A percentile compares a stretch with the other conserved stretches of the same genome.
Evolutionary conservation across 2,888 invertebrate genomes (phyloP).

Genomic region (Brenthis ino): DNA sequence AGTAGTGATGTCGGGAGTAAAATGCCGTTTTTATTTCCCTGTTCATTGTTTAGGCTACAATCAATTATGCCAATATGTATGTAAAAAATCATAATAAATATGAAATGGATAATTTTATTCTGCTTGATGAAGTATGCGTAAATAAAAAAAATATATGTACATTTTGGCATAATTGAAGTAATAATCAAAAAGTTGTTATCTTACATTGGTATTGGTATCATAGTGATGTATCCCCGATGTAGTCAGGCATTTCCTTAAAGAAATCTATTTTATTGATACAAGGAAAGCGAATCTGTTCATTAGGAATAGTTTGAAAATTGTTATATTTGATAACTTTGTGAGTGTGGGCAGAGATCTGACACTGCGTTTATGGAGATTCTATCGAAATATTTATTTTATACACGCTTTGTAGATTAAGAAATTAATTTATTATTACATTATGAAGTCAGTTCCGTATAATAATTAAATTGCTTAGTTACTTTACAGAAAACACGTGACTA

Average conservation of each 20-base stretch:
- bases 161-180: constrained; percentile 11
- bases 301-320: constrained; percentile 21
- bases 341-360: constrained; percentile 12
- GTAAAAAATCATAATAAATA: not conserved
- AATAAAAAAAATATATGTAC: not conserved
- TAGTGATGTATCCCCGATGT: constrained; percentile 1
- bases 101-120: not conserved
- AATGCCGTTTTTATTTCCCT: not conserved
- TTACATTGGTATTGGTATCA: not conserved
- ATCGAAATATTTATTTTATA: not conserved
- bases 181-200: not conserved
- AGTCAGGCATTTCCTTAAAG: constrained; percentile 16
- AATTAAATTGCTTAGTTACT: not conserved
- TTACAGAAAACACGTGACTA: no score
- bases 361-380: not conserved
- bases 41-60: not conserved
- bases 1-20: not conserved
- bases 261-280: constrained; percentile 25
- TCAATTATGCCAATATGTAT: constrained; percentile 1
- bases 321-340: constrained; percentile 19
- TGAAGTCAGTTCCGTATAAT: not conserved
- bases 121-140: not conserved
- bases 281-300: constrained; percentile 15
- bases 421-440: not conserved
- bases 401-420: not conserved